Percentiles rank a stretch among this genome's conserved stretches.
phyloP scores from a whole-genome alignment of 2,797 vertebrate species.

The Octomys mimax region DNA sequence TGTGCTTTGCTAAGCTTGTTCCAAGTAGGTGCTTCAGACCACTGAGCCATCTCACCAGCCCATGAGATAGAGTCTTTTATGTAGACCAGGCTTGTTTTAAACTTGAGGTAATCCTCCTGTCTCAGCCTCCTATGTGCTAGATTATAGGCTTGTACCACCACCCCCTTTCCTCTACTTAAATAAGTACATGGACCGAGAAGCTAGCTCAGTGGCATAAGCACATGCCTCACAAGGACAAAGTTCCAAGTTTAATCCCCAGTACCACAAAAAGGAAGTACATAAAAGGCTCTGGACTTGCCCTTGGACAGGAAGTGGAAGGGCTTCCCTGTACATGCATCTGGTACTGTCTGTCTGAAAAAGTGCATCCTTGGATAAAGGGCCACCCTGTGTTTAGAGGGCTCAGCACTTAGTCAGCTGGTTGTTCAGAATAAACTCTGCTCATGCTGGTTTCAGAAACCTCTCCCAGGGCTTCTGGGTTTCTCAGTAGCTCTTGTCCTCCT shows the following conservation, averaged over 20 bases:
- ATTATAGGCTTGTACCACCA: not conserved
- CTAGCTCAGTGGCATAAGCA: too few species aligned
- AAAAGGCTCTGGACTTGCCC: not conserved
- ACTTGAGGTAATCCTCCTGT: not conserved
- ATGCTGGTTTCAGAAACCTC: not conserved
- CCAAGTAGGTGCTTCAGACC: too few species aligned
- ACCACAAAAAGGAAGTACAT: not conserved
- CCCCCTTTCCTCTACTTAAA: not conserved
- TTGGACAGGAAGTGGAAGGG: not conserved
- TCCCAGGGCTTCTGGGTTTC: not conserved
- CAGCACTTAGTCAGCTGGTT: not conserved
- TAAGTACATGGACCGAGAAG: too few species aligned
- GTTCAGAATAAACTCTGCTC: not conserved
- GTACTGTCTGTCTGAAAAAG: not conserved
- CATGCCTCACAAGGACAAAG: too few species aligned
- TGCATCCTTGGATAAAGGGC: not conserved
- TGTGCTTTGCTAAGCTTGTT: too few species aligned
- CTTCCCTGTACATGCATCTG: not conserved
- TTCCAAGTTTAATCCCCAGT: too few species aligned
- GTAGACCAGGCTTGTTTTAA: not conserved
- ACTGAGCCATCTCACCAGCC: too few species aligned
- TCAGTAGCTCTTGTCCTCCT: too few species aligned
- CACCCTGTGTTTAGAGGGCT: not conserved
- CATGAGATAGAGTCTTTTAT: not conserved
- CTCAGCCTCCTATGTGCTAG: not conserved